phyloP scores from a whole-genome alignment of 2,797 vertebrate genomes.

The Poeciliopsis paucimaculata region DNA sequence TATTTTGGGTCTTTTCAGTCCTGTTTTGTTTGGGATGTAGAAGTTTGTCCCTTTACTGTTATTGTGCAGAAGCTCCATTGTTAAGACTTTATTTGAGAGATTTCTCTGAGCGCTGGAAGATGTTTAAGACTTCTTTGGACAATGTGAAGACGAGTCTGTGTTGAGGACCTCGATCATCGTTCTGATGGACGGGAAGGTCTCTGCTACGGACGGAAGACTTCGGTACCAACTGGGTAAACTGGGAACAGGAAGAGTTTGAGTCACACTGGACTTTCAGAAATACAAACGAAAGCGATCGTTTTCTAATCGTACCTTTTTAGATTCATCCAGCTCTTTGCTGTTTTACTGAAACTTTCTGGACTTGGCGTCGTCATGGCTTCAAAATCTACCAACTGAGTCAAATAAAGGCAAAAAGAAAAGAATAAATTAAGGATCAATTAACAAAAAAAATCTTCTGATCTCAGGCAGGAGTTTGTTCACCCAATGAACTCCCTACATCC shows the following conservation, averaged over 20 bases:
- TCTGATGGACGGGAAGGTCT: constrained; percentile 91
- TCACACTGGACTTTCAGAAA: not conserved
- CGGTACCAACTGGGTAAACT: constrained; percentile 94
- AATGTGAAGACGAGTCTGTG: constrained; percentile 90
- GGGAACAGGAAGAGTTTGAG: constrained; percentile 26
- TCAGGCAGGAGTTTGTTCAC: too few species aligned
- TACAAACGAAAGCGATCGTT: fast-evolving
- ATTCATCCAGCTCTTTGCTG: constrained; percentile 93
- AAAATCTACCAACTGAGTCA: constrained; percentile 92
- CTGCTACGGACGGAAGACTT: constrained; percentile 91
- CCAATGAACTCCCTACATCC: too few species aligned
- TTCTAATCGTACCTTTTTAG: constrained; percentile 85
- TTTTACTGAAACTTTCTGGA: constrained; percentile 93
- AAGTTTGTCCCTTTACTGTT: constrained; percentile 36
- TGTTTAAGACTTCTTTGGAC: constrained; percentile 87
- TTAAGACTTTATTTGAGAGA: constrained; percentile 42
- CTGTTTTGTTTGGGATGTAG: constrained; percentile 45
- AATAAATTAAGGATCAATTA: not conserved
- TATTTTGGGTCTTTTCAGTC: not conserved
- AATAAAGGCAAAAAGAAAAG: not conserved
- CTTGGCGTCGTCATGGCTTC: constrained; percentile 96
- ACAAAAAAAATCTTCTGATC: too few species aligned
- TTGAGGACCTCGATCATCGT: constrained; percentile 96
- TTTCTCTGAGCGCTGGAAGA: not conserved
- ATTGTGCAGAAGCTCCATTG: constrained; percentile 25